phyloP scores from a whole-genome alignment of 2,888 invertebrate species.

The Bombyx huttoni region DNA sequence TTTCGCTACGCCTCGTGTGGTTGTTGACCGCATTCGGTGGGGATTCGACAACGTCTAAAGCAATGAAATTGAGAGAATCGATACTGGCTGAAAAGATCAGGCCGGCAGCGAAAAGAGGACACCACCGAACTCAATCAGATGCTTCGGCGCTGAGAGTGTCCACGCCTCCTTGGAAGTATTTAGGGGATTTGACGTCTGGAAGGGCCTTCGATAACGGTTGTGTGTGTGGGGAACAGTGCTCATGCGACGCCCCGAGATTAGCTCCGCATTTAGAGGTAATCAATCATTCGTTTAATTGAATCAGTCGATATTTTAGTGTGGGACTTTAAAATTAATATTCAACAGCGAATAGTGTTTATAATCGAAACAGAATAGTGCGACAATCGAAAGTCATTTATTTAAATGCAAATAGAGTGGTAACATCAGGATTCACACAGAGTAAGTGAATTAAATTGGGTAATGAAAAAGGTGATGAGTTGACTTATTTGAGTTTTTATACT shows the following conservation, averaged over 20 bases:
- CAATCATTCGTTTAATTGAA: slow-evolving; percentile 1
- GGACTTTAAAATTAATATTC: not conserved
- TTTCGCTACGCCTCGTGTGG: slow-evolving; percentile 97
- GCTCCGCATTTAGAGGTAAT: slow-evolving; percentile 62
- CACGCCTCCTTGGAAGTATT: slow-evolving; percentile 75
- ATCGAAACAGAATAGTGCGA: no score
- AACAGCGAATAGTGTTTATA: no score
- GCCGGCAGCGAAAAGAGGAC: slow-evolving; percentile 55
- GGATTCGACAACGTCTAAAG: slow-evolving; percentile 58
- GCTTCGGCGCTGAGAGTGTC: slow-evolving; percentile 79
- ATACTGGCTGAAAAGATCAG: slow-evolving; percentile 62
- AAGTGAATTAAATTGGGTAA: no score
- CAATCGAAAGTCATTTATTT: no score
- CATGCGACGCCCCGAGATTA: slow-evolving; percentile 61
- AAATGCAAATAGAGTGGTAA: no score
- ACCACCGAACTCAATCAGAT: slow-evolving; percentile 82
- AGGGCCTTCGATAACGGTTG: slow-evolving; percentile 98
- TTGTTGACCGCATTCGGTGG: slow-evolving; percentile 94
- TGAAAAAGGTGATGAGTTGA: no score
- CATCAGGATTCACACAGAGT: no score
- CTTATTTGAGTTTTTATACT: no score
- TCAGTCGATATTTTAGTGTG: not conserved
- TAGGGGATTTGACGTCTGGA: slow-evolving; percentile 94
- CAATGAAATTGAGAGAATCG: slow-evolving; percentile 53
- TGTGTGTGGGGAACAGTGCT: slow-evolving; percentile 86